Evolutionary conservation across 1,140 invertebrate genomes (phyloP), one percentile per base, ranked within the genome.

Genomic region (Saccostrea glomerata): DNA sequence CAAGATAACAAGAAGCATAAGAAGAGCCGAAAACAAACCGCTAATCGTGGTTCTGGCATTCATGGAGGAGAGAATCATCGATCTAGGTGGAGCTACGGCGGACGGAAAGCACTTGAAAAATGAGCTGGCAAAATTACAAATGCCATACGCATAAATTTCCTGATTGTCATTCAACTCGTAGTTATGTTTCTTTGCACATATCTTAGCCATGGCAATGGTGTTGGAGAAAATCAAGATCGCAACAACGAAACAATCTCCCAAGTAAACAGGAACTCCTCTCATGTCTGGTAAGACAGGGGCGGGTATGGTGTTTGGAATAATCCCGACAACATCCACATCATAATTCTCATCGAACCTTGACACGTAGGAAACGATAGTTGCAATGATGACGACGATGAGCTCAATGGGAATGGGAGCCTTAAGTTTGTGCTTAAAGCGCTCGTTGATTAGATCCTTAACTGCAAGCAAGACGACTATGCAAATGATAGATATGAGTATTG

Each of bases 331-430:
- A 54, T 87, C 89, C 2, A 96, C 92, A 23, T 91, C 85, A 87
- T 94, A 95, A 3, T 89, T 87, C 11, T 90, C 82, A 11, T 94
- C 86, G 25, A 95, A 83, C 73, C 92, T 88, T 1, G 92, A 87
- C 47, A 93, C 77, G 83, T 94, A 93, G 0, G 95, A 95, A 4
- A 94, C 88, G 7, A 95, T 40, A 0, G 95, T 95, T 11, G 92
- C 94, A 63, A 95, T 73, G 63, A 95, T 91, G 12, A 99, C 97
- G 0, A 96, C 96, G 11, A 98, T 95, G 85, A 99, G 96, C 95
- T 99, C 98, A 89, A 98, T 97, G 2, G 98, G 98, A 23, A 99
- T 95, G 0, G 98, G 98, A 83, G 98, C 92, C 40, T 93, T 94
- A 17, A 96, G 96, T 77, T 96, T 95, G 94, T 97, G 97, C 60